phyloP scores from a whole-genome alignment of 2,797 vertebrate species.

The Anas capensis region DNA sequence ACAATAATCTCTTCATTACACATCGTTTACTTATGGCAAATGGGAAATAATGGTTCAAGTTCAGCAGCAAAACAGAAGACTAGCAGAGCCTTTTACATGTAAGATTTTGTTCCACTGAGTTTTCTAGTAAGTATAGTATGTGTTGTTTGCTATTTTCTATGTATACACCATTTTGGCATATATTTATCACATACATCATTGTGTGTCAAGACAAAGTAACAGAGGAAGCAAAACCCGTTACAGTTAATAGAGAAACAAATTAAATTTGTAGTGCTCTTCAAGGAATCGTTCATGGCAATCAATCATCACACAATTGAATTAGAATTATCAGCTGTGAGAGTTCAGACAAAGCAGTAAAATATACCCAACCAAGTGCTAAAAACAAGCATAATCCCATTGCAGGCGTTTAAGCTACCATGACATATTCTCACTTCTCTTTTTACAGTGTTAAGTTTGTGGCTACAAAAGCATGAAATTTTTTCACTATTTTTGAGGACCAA shows the following conservation, averaged over 20 bases:
- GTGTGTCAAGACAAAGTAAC: neutral
- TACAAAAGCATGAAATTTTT: neutral
- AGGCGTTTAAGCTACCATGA: constrained; percentile 34
- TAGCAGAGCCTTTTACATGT: neutral
- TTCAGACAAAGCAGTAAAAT: constrained; percentile 4
- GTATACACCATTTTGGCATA: neutral
- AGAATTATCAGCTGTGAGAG: neutral
- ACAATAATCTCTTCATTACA: neutral
- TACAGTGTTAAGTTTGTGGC: constrained; percentile 2
- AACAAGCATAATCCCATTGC: constrained; percentile 27
- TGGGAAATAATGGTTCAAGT: neutral
- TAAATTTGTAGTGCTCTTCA: neutral
- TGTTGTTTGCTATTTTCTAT: neutral
- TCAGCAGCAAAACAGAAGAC: neutral
- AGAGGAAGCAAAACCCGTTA: neutral
- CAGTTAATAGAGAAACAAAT: neutral
- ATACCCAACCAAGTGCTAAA: constrained; percentile 1
- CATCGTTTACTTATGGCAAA: neutral
- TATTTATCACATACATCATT: neutral
- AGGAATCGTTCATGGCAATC: neutral
- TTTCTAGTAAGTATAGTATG: neutral
- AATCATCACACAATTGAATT: neutral
- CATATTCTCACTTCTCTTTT: constrained; percentile 13
- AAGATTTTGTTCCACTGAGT: neutral
- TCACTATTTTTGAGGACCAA: neutral